Evolutionary conservation across 2,888 invertebrate genomes (phyloP).

Genomic region (Drosophila tanythrix): DNA sequence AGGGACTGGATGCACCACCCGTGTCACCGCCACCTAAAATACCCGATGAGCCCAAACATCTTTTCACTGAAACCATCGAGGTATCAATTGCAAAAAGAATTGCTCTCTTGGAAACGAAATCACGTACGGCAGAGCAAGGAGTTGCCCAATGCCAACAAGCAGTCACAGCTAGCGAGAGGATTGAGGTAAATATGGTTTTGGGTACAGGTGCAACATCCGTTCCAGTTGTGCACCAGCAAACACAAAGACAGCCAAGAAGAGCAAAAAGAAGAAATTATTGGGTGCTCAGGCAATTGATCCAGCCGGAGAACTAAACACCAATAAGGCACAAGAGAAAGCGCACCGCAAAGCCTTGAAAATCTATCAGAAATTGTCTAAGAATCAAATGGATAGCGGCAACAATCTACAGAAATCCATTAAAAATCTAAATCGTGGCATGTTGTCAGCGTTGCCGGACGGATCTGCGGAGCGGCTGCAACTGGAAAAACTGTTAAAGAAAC

Average conservation of each 20-base stretch:
- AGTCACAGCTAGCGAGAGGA: neutral
- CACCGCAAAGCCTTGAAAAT: constrained; percentile 79
- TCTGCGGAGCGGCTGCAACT: constrained; percentile 61
- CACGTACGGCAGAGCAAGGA: neutral
- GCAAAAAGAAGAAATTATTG: constrained; percentile 60
- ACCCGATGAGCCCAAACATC: constrained; percentile 4
- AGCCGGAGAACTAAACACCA: neutral
- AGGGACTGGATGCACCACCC: constrained; percentile 74
- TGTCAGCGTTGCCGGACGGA: constrained; percentile 34
- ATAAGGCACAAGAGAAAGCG: constrained; percentile 69
- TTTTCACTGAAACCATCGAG: constrained; percentile 7
- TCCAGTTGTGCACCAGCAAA: neutral
- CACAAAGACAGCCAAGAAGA: constrained; percentile 63
- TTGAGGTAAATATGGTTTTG: neutral
- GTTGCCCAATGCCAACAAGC: neutral
- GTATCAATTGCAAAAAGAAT: neutral
- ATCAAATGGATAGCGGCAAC: constrained; percentile 17
- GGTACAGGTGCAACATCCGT: neutral
- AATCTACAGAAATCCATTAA: constrained; percentile 54
- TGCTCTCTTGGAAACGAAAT: neutral
- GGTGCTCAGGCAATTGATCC: constrained; percentile 4
- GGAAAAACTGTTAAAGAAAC: constrained; percentile 76
- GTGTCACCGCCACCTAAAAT: constrained; percentile 2
- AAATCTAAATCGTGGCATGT: constrained; percentile 33
- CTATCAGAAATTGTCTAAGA: constrained; percentile 71